Conservation (phyloP, 92 coral and sea anemone species). For the Desmophyllum pertusum region DNA sequence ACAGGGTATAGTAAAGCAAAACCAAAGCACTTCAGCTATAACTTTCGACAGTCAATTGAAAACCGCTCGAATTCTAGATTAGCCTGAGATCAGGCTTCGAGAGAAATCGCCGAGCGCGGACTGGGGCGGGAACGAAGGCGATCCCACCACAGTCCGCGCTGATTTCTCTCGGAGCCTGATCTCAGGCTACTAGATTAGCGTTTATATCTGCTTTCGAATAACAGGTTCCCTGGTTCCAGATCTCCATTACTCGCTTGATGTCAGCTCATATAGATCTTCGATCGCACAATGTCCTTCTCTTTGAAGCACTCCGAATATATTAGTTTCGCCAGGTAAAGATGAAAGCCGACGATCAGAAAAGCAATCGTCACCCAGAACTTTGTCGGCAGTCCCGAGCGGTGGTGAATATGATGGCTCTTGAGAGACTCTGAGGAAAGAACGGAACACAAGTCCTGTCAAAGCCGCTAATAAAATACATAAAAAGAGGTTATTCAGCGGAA, state of each 20-base stretch:
- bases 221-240: neutral
- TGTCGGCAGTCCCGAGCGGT: slow-evolving; percentile 83
- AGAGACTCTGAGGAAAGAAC: slow-evolving; percentile 65
- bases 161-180: no score
- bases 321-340: slow-evolving; percentile 90
- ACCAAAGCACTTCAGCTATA: no score
- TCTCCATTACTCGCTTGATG: neutral
- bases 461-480: neutral
- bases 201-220: neutral
- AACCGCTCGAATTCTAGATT: no score
- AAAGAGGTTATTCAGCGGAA: no score
- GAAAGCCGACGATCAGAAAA: slow-evolving; percentile 87
- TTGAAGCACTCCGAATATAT: slow-evolving; percentile 93
- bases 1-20: no score
- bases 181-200: no score
- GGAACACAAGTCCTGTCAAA: neutral
- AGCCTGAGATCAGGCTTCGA: no score
- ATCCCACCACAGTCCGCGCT: no score
- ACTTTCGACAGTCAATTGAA: no score
- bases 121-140: no score
- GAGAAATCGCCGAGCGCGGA: no score
- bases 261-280: slow-evolving; percentile 83
- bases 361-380: slow-evolving; percentile 95
- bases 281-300: slow-evolving; percentile 64
- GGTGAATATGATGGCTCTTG: slow-evolving; percentile 78